Evolutionary conservation across 2,797 vertebrate genomes (phyloP).

Genomic region (Masticophis lateralis): DNA sequence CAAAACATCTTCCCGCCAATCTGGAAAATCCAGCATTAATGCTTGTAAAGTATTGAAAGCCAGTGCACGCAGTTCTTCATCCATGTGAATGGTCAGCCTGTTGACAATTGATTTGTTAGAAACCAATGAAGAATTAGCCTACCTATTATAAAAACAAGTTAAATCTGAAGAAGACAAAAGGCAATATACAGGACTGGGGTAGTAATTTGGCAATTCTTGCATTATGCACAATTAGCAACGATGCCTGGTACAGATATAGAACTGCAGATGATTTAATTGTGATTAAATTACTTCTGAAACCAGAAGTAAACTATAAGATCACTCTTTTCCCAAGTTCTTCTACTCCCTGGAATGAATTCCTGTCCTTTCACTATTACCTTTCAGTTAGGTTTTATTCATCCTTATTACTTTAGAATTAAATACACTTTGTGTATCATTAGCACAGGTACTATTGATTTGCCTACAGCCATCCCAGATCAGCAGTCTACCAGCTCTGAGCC

Average conservation of each 20-base stretch:
- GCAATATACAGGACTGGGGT: neutral
- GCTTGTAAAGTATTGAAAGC: constrained; percentile 98
- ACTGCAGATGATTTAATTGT: neutral
- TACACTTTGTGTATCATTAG: neutral
- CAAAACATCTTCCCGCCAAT: constrained; percentile 97
- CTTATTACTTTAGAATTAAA: neutral
- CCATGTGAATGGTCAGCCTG: constrained; percentile 98
- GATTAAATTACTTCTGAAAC: neutral
- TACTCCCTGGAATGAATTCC: neutral
- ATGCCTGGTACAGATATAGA: neutral
- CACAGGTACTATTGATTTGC: neutral
- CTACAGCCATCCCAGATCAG: neutral
- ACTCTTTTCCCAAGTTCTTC: neutral
- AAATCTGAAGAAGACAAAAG: neutral
- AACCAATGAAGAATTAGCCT: neutral
- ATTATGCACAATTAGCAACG: neutral
- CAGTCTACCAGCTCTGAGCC: neutral
- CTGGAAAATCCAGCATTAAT: constrained; percentile 95
- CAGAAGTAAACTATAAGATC: neutral
- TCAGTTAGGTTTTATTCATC: neutral
- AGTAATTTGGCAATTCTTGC: neutral
- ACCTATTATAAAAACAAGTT: neutral
- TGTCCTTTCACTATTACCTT: no score
- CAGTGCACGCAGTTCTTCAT: constrained; percentile 94
- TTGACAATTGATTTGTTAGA: constrained; percentile 47